These are phyloP conservation scores for Drosophila sp. DNA, from an alignment of 1,140 invertebrate species.

Conservation along the genomic window DNA sequence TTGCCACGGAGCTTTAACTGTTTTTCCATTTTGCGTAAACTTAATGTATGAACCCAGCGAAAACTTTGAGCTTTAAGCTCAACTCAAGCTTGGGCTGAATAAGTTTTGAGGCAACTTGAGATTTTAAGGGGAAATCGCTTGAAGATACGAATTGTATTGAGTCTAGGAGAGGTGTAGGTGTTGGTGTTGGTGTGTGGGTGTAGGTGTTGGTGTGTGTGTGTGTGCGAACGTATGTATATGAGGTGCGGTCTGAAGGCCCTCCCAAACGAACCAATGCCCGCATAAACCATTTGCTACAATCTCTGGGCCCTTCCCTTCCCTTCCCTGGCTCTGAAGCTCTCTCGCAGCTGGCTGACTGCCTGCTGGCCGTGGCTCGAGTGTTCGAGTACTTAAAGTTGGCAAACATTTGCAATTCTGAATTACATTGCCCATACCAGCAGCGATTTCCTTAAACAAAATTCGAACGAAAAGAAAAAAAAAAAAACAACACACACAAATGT, in stretches of 20 bases:
- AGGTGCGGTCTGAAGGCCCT: slow-evolving; percentile 2
- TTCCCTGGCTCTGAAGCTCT: not conserved
- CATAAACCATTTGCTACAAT: slow-evolving; percentile 11
- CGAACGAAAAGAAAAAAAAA: not conserved
- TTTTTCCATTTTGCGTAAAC: not conserved
- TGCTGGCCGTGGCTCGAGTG: not conserved
- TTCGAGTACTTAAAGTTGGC: slow-evolving; percentile 13
- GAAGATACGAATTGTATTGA: not conserved
- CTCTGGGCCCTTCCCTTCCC: not conserved
- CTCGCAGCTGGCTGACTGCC: not conserved
- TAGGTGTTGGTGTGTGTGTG: not conserved
- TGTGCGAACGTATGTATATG: slow-evolving; percentile 5
- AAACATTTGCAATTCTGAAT: slow-evolving; percentile 14
- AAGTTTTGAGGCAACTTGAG: not conserved
- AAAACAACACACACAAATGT: not conserved
- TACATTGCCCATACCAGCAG: not conserved
- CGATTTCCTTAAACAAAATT: not conserved
- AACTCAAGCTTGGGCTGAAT: not conserved
- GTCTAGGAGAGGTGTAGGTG: not conserved
- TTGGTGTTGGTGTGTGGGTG: not conserved
- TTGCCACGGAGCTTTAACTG: not conserved
- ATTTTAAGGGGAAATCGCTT: slow-evolving; percentile 3
- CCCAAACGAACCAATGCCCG: not conserved
- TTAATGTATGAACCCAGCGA: not conserved
- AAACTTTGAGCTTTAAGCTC: not conserved